phyloP scores from a whole-genome alignment of 2,113 vertebrate genomes.

The Petrocephalus microphthalmus region DNA sequence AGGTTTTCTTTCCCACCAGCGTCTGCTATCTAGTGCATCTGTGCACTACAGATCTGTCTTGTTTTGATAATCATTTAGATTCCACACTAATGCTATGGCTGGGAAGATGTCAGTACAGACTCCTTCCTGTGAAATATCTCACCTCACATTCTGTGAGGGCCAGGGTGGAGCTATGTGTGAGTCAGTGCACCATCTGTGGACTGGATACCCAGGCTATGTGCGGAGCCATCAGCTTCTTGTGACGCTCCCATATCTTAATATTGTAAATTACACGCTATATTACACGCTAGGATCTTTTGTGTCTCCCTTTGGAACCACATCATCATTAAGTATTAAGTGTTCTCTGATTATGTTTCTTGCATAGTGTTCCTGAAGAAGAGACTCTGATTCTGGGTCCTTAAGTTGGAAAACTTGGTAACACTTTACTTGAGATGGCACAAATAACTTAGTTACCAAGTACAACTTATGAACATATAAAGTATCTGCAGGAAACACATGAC shows the following conservation, averaged over 20 bases:
- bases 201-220: not conserved
- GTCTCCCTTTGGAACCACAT: not conserved
- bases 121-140: slow-evolving; percentile 13
- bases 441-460: not conserved
- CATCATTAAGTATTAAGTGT: not conserved
- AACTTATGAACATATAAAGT: not conserved
- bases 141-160: slow-evolving; percentile 3
- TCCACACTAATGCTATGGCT: not conserved
- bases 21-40: not conserved
- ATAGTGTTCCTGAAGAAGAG: not conserved
- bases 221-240: not conserved
- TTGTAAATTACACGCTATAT: not conserved
- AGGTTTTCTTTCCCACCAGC: not conserved
- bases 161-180: slow-evolving; percentile 2
- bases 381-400: not conserved
- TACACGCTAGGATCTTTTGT: not conserved
- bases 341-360: not conserved
- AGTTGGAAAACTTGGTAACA: not conserved
- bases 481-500: not conserved
- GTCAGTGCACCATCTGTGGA: slow-evolving; percentile 8
- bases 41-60: not conserved
- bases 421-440: not conserved
- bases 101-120: not conserved
- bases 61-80: not conserved
- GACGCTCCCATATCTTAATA: not conserved